Conservation (phyloP, 2,888 invertebrate species). For the Choristoneura rosaceana region DNA sequence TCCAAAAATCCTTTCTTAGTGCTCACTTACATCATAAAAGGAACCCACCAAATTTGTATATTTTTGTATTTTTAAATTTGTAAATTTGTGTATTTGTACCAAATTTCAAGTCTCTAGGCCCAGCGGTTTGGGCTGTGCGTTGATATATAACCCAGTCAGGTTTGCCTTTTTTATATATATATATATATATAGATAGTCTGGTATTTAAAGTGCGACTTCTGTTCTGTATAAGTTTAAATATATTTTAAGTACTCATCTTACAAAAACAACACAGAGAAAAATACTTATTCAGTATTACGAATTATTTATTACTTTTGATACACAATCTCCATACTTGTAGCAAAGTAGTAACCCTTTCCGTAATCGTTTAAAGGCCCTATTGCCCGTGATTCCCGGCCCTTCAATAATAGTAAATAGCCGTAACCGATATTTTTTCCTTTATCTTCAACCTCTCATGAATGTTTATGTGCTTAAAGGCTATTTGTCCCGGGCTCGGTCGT, state of each 20-base stretch:
- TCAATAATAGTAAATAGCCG: slow-evolving; percentile 34
- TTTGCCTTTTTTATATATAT: too few species aligned
- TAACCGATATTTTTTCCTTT: slow-evolving; percentile 45
- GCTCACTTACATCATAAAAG: too few species aligned
- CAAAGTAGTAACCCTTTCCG: slow-evolving; percentile 29
- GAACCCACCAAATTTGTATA: too few species aligned
- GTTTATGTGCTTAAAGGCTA: slow-evolving; percentile 60
- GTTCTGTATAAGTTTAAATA: background rate
- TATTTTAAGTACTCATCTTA: background rate
- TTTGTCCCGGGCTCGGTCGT: slow-evolving; percentile 49
- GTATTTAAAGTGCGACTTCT: background rate
- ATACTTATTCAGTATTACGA: background rate
- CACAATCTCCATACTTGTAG: slow-evolving; percentile 15
- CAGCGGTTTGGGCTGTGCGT: too few species aligned
- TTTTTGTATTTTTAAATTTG: too few species aligned
- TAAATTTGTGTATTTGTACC: too few species aligned
- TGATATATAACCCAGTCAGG: too few species aligned
- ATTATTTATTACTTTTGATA: slow-evolving; percentile 17
- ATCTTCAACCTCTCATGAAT: slow-evolving; percentile 55
- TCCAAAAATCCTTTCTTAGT: too few species aligned
- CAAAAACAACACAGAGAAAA: background rate
- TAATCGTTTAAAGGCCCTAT: slow-evolving; percentile 35
- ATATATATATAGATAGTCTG: too few species aligned
- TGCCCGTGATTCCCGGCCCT: slow-evolving; percentile 34
- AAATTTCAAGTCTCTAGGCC: too few species aligned